Evolutionary conservation across 2,888 invertebrate species (phyloP), one percentile per base, ranked within the genome.

Genomic region (Limenitis camilla): DNA sequence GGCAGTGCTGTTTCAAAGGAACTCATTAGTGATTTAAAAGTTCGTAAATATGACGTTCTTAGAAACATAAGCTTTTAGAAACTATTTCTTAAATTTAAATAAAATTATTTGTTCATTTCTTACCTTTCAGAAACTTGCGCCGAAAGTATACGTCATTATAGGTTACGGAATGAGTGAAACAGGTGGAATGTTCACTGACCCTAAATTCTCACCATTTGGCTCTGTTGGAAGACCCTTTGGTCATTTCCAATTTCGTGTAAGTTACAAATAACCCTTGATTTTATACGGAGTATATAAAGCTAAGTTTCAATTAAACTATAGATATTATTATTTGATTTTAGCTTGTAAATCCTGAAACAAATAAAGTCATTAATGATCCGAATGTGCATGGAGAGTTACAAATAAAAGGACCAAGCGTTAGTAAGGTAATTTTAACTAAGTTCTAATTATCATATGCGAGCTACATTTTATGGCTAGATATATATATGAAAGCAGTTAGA

Each of bases 341-440:
- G 87, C 57, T 88, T 33, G 72, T 86, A 6, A 70, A 87, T 55
- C 40, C 66, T 5, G 69, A 74, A 5, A 81, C 78, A 0, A 68
- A 68, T 28, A 60, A 78, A 61, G 65, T 69, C 10, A 64, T 72
- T 8, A 56, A 66, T 9, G 77, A 80, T 32, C 72, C 79, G 0
- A 72, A 81, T 39, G 61, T 70, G 48, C 49, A 63, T 0, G 88
- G 88, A 28, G 88, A 88, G 59, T 55, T 88, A 5, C 74, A 82
- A 64, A 0, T 85, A 2, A 81, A 78, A 68, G 61, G 69, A 8
- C 68, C 67, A 0, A 39, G 49, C 9, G 38, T 61, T 35, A 55
- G 60, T 43, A 53, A 51, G 52, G 51, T 59, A 40, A 10, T 41
- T 58, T 4, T 45, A 36, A 19, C 29, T 40, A 40, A n/a, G n/a